These are phyloP conservation scores for Eledona agricola DNA, from an alignment of 2,888 invertebrate species.

Conservation along the genomic window DNA sequence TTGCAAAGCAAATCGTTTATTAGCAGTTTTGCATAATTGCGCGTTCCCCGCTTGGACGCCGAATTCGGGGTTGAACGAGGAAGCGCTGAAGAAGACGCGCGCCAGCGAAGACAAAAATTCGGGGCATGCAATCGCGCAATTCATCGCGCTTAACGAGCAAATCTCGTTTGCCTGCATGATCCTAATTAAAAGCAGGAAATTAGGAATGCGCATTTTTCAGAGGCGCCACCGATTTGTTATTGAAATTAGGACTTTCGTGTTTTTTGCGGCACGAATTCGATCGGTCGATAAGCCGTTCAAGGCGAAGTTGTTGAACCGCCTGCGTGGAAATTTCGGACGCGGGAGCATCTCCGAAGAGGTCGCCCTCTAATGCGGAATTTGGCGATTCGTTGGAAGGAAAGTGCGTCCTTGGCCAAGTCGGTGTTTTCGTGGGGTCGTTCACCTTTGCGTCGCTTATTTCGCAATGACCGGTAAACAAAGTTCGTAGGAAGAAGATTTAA, in stretches of 20 bases:
- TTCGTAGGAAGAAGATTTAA: too few species aligned
- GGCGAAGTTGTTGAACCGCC: constrained; percentile 12
- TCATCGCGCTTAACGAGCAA: constrained; percentile 5
- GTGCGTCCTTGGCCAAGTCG: constrained; percentile 21
- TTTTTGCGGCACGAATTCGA: neutral
- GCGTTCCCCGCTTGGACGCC: neutral
- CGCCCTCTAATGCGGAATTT: constrained; percentile 20
- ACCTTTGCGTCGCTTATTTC: constrained; percentile 31
- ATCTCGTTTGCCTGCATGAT: constrained; percentile 5
- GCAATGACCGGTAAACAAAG: too few species aligned
- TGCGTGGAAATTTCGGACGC: constrained; percentile 6
- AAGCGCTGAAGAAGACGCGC: neutral
- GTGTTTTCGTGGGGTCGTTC: constrained; percentile 27
- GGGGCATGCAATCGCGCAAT: constrained; percentile 1
- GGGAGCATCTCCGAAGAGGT: constrained; percentile 22
- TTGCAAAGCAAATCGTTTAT: constrained; percentile 19
- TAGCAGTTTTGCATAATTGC: neutral
- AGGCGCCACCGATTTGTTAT: constrained; percentile 1
- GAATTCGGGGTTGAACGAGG: constrained; percentile 1
- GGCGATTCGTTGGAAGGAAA: constrained; percentile 13
- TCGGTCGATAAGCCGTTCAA: constrained; percentile 3
- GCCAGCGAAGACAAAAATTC: neutral
- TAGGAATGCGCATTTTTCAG: neutral
- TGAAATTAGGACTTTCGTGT: constrained; percentile 6
- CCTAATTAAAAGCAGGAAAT: constrained; percentile 3